These are phyloP conservation scores for Neopelma chrysocephalum DNA, from an alignment of 2,797 vertebrate genomes.

Conservation along the genomic window DNA sequence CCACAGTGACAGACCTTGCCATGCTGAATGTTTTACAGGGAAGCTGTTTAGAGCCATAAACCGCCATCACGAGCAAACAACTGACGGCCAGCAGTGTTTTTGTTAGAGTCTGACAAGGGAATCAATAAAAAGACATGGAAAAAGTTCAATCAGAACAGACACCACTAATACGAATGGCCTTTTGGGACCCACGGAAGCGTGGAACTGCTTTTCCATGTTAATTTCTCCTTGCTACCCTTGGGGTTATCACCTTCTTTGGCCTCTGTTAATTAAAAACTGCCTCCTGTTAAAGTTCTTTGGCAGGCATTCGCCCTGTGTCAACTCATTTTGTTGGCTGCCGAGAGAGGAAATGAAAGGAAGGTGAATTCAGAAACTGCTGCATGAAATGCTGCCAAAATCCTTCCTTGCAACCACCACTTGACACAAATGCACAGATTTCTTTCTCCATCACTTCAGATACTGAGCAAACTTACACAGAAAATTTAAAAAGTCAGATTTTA, in stretches of 20 bases:
- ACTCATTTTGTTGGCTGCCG: constrained; percentile 61
- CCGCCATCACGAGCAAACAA: constrained; percentile 57
- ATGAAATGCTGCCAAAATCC: constrained; percentile 11
- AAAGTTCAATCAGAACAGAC: constrained; percentile 81
- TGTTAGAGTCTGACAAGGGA: constrained; percentile 77
- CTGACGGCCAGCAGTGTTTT: constrained; percentile 69
- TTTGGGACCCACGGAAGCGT: constrained; percentile 65
- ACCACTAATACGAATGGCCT: constrained; percentile 75
- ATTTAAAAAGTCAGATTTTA: background rate
- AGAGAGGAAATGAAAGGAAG: constrained; percentile 52
- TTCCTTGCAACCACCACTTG: background rate
- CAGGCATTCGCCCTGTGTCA: constrained; percentile 71
- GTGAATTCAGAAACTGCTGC: background rate
- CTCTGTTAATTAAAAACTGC: constrained; percentile 82
- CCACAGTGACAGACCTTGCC: background rate
- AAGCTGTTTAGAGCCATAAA: constrained; percentile 53
- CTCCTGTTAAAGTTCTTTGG: constrained; percentile 74
- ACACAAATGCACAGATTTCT: constrained; percentile 6
- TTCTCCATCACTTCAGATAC: background rate
- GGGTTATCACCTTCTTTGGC: constrained; percentile 77
- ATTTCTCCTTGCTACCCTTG: constrained; percentile 70
- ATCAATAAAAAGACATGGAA: constrained; percentile 80
- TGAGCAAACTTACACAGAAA: background rate
- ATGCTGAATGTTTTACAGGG: constrained; percentile 27
- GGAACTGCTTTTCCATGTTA: constrained; percentile 79